Conservation (phyloP, 2,113 vertebrate genomes). For the Pitta sordida region DNA sequence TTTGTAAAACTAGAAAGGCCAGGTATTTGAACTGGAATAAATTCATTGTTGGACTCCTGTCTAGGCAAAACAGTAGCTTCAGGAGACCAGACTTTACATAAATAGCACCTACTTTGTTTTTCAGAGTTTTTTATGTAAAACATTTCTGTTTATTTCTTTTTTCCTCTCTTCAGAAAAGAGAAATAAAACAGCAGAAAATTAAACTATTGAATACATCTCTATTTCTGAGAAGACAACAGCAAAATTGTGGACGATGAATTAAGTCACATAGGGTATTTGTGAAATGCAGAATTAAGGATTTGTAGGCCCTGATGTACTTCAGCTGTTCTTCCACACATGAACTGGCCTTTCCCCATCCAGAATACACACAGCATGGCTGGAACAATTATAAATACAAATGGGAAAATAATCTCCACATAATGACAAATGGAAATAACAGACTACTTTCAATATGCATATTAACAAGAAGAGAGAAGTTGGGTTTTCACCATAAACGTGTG, state of each 20-base stretch:
- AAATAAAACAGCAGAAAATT: neutral
- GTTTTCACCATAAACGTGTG: neutral
- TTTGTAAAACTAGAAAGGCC: neutral
- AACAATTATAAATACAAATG: conserved; percentile 25
- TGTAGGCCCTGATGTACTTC: neutral
- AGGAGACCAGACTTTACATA: neutral
- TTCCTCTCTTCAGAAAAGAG: neutral
- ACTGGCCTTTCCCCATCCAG: neutral
- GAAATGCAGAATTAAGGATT: conserved; percentile 40
- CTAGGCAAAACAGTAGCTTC: neutral
- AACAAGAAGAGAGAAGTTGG: neutral
- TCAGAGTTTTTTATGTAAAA: neutral
- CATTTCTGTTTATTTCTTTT: neutral
- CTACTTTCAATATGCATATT: conserved; percentile 30
- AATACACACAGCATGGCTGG: neutral
- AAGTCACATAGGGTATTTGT: neutral
- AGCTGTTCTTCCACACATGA: neutral
- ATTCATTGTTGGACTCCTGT: neutral
- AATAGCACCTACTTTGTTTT: neutral
- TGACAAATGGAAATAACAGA: conserved; percentile 11
- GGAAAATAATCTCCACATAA: conserved; percentile 51
- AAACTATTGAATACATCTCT: neutral
- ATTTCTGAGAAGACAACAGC: conserved; percentile 29
- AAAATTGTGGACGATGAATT: neutral
- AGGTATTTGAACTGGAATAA: neutral